phyloP scores from a whole-genome alignment of 1,140 invertebrate species.

The Tetragonula clypearis region DNA sequence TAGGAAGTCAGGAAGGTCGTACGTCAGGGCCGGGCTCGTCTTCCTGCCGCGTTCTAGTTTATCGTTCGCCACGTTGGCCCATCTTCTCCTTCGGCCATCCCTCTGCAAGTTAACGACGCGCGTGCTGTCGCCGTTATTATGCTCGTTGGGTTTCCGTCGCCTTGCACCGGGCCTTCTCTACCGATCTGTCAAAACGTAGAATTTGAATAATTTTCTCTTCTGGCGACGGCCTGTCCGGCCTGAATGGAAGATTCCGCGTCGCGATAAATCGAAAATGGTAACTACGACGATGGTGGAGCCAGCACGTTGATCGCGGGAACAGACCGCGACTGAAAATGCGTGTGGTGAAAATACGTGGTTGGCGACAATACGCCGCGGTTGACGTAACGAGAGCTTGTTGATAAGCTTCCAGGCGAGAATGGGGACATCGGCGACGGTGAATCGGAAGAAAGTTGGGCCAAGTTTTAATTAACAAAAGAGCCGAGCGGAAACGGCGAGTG shows the following conservation, averaged over 20 bases:
- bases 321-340: neutral
- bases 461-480: conserved; percentile 2
- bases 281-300: neutral
- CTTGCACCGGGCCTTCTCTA: neutral
- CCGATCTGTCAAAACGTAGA: neutral
- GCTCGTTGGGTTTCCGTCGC: neutral
- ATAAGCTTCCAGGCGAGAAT: neutral
- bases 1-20: conserved; percentile 67
- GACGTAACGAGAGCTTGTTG: neutral
- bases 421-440: neutral
- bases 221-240: neutral
- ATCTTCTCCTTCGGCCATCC: neutral
- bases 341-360: neutral
- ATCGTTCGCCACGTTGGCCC: conserved; percentile 50
- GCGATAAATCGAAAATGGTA: neutral
- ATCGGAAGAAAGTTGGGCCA: neutral
- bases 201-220: neutral
- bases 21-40: conserved; percentile 63
- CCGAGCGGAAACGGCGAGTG: neutral
- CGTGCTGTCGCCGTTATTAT: conserved; percentile 18
- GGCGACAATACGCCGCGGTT: neutral
- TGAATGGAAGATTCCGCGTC: neutral
- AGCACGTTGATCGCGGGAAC: neutral
- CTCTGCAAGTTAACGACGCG: conserved; percentile 1
- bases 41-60: conserved; percentile 68